Evolutionary conservation across 2,113 vertebrate genomes (phyloP).

Genomic region (Podiceps cristatus): DNA sequence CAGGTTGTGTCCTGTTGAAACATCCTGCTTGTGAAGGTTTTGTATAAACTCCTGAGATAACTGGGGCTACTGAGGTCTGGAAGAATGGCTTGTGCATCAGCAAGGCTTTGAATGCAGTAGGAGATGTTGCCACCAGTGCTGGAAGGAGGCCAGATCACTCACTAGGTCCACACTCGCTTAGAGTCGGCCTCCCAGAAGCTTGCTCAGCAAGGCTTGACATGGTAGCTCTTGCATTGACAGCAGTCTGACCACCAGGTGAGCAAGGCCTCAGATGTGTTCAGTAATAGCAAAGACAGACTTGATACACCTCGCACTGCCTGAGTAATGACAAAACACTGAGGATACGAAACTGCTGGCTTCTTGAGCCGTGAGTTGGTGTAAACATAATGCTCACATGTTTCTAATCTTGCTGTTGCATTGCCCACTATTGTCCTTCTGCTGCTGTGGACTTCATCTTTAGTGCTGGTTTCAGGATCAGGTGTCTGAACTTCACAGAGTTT

Average conservation of each 20-base stretch:
- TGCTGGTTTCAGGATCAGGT: neutral
- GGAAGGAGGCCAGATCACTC: neutral
- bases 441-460: neutral
- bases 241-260: slow-evolving; percentile 1
- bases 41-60: neutral
- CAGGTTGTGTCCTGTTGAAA: neutral
- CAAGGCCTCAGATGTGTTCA: neutral
- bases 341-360: neutral
- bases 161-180: neutral
- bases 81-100: neutral
- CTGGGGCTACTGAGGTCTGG: neutral
- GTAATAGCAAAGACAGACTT: neutral
- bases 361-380: neutral
- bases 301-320: neutral
- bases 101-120: neutral
- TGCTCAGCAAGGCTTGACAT: neutral
- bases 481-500: neutral
- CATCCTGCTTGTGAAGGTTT: neutral
- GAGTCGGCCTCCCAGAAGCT: neutral
- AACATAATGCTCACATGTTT: neutral
- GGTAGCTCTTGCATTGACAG: neutral
- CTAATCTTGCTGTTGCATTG: neutral
- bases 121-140: neutral
- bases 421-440: neutral
- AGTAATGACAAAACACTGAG: neutral